Evolutionary conservation across 1,140 invertebrate species (phyloP), one percentile per base, ranked within the genome.

Genomic region (Rhagoletis pomonella): DNA sequence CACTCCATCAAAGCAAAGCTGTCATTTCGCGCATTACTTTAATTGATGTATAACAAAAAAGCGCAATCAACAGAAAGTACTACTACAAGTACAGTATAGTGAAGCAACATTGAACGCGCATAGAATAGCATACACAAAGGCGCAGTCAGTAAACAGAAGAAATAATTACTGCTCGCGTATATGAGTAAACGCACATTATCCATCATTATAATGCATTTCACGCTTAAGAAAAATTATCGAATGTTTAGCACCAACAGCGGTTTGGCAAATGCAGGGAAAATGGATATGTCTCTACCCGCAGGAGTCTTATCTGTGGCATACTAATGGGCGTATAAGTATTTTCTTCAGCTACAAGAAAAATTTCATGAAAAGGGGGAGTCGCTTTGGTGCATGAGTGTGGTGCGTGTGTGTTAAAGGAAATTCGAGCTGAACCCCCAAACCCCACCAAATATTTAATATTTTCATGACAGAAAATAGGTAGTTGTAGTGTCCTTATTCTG

Each of bases 181-280:
- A 12, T 81, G 47, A 9, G 19, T 81, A 81, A 81, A 58, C 42
- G 17, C 44, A 55, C n/a, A 58, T 19, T 81, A 81, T 81, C 44
- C 73, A 81, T 81, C 73, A 81, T 81, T 19, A 81, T 81, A 81
- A 81, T 81, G 73, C 73, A 81, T 81, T 81, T 81, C 55, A 7
- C 73, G 47, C 47, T 81, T 81, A 9, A 81, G n/a, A 58, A 55
- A 55, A 9, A 55, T 29, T 55, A 81, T 19, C 29, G 64, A 67
- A 67, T 29, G 29, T 19, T 19, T 19, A 62, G 4, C 64, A 67
- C 19, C 19, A 67, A 19, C 64, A 39, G 29, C 2, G n/a, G 12
- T 62, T 62, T 62, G 60, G 17, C 9, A 62, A 62, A 62, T 62
- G 60, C 2, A 58, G 44, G 14, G 47, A 14, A n/a, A 7, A 29